Evolutionary conservation across 1,140 invertebrate species (phyloP), one percentile per base, ranked within the genome.

Genomic region (Medauroidea extradentata): DNA sequence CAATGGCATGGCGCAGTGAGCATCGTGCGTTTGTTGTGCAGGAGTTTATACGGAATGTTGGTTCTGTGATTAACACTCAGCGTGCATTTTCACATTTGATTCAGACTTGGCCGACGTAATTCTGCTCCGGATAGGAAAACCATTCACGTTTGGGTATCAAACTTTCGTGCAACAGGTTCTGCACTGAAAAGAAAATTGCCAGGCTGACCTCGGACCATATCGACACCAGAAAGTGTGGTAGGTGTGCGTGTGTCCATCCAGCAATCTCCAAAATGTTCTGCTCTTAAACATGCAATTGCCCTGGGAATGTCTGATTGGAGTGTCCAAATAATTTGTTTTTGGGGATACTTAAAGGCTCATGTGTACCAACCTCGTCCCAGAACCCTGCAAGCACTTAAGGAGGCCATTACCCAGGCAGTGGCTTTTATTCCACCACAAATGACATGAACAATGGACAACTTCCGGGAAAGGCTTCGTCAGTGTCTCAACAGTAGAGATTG

Each of bases 1-100:
- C 43, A 44, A 64, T 64, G 55, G 21, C 56, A 50, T 64, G 60
- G 60, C 60, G 39, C 16, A 44, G 55, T 43, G 54, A 59, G 46
- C 46, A 63, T 63, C 43, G 59, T 43, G 62, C 54, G 38, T 64
- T 64, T 50, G 49, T 64, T 49, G 53, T 63, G 42, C 42, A 63
- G 49, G 54, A 57, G 49, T 62, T 53, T 53, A 53, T 59, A 51
- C 23, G 55, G 34, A 64, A 64, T 61, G 51, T 43, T 34, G 56
- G 51, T 49, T 61, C 56, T 21, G 21, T 58, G 54, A 62, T 63
- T 48, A 34, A 59, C 25, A 57, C 56, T 23, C 56, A 53, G 34
- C 24, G 54, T n/a, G 27, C 54, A 52, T 62, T 62, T 53, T 21
- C n/a, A n/a, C n/a, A 27, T 53, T 53, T 38, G 24, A 34, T 53